Percentiles rank a stretch among this genome's conserved stretches.
Evolutionary conservation across 1,140 invertebrate genomes (phyloP).

Genomic region (Tetramorium simillimum): DNA sequence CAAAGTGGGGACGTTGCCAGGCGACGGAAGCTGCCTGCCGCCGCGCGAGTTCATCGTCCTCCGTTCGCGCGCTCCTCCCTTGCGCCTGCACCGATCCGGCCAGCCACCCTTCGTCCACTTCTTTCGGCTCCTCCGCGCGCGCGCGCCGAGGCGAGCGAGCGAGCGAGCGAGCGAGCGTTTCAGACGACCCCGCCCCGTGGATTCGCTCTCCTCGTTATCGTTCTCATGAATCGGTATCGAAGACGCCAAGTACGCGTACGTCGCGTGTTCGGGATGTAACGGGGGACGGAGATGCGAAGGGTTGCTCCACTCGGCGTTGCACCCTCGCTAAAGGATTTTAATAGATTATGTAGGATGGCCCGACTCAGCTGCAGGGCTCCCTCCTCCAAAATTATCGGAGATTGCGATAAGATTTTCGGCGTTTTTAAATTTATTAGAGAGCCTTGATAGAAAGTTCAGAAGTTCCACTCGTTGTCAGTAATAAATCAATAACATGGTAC

Average conservation of each 20-base stretch:
- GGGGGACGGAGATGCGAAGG: neutral
- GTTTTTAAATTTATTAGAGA: neutral
- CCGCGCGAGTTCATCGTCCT: slow-evolving; percentile 80
- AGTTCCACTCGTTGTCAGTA: neutral
- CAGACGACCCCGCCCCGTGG: slow-evolving; percentile 28
- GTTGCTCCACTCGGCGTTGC: too few relatives aligned
- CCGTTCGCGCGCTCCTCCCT: slow-evolving; percentile 62
- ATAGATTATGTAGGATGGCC: neutral
- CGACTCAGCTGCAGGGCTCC: neutral
- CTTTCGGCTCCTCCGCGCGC: slow-evolving; percentile 46
- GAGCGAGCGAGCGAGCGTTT: slow-evolving; percentile 1
- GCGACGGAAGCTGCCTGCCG: slow-evolving; percentile 83
- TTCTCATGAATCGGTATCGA: slow-evolving; percentile 24
- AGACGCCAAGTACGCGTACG: neutral
- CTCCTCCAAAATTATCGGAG: neutral
- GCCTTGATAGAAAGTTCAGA: neutral
- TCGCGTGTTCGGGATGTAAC: neutral
- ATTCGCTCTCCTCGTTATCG: slow-evolving; percentile 29
- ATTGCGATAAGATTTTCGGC: neutral
- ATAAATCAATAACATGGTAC: neutral
- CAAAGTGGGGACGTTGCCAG: slow-evolving; percentile 78
- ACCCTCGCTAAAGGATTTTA: neutral
- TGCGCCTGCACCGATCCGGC: slow-evolving; percentile 39
- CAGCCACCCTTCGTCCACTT: slow-evolving; percentile 53
- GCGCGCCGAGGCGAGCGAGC: neutral